These are phyloP conservation scores for Malurus elegans DNA, from an alignment of 2,113 vertebrate genomes.

Conservation along the genomic window DNA sequence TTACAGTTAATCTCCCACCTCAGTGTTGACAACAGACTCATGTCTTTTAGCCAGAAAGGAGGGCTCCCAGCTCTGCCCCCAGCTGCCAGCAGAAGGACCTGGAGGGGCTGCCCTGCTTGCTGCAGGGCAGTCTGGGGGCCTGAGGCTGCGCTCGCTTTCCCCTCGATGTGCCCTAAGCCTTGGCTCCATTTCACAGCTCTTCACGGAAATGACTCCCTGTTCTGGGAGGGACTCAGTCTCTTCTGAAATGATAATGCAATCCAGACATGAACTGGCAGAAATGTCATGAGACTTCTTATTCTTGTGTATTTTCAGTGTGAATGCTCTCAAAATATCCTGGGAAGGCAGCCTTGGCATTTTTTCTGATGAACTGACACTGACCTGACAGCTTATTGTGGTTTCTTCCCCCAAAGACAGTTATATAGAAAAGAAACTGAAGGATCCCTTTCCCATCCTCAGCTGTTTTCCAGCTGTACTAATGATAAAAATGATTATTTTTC, in stretches of 20 bases:
- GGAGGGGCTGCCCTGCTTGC: not conserved
- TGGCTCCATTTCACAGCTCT: not conserved
- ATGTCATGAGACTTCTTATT: constrained; percentile 60
- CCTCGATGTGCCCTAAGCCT: fast-evolving
- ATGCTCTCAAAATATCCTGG: constrained; percentile 57
- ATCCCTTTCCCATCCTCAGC: not conserved
- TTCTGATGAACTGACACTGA: constrained; percentile 59
- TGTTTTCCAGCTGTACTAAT: not conserved
- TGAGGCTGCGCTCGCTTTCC: fast-evolving
- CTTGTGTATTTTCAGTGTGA: constrained; percentile 34
- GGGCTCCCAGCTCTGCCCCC: not conserved
- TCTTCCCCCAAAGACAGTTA: not conserved
- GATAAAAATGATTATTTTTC: not conserved
- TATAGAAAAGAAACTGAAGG: not conserved
- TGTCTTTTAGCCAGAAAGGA: not conserved
- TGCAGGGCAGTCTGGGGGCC: not conserved
- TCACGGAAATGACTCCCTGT: constrained; percentile 24
- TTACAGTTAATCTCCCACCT: not conserved
- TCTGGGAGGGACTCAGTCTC: not conserved
- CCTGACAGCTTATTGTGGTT: constrained; percentile 45
- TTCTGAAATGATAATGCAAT: constrained; percentile 58
- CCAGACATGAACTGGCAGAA: constrained; percentile 58
- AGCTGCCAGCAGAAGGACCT: not conserved
- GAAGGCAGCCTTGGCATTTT: constrained; percentile 55
- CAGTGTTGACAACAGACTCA: fast-evolving